phyloP scores from a whole-genome alignment of 1,140 invertebrate genomes.

The Teleopsis dalmanni region DNA sequence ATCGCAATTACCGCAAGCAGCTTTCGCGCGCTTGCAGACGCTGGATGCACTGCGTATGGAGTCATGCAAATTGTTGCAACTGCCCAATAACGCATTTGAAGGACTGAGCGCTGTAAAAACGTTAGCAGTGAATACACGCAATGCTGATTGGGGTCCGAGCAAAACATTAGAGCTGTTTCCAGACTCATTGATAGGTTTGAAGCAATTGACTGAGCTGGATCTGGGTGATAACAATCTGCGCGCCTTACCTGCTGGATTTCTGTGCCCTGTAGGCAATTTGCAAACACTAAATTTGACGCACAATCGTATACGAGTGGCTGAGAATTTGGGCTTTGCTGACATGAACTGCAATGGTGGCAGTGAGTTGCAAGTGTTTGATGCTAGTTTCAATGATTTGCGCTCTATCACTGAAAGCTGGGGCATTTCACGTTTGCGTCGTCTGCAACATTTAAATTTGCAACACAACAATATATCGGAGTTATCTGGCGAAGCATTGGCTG shows the following conservation, averaged over 20 bases:
- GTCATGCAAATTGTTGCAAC: slow-evolving; percentile 69
- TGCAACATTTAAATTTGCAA: slow-evolving; percentile 70
- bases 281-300: slow-evolving; percentile 75
- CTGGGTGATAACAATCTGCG: slow-evolving; percentile 75
- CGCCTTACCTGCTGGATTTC: slow-evolving; percentile 61
- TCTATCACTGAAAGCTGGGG: slow-evolving; percentile 63
- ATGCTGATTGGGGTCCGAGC: slow-evolving; percentile 66
- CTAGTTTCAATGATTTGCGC: slow-evolving; percentile 70
- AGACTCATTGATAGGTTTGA: slow-evolving; percentile 62
- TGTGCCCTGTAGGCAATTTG: slow-evolving; percentile 70
- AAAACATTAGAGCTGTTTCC: slow-evolving; percentile 61
- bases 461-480: slow-evolving; percentile 77
- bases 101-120: slow-evolving; percentile 67
- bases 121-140: slow-evolving; percentile 65
- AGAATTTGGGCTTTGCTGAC: slow-evolving; percentile 61
- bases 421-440: slow-evolving; percentile 59
- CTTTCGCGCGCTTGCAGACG: slow-evolving; percentile 63
- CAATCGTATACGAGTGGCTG: slow-evolving; percentile 67
- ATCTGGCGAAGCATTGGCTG: slow-evolving; percentile 65
- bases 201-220: slow-evolving; percentile 70
- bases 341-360: slow-evolving; percentile 50
- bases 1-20: slow-evolving; percentile 62
- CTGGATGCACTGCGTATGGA: slow-evolving; percentile 65
- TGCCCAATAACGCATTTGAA: slow-evolving; percentile 69
- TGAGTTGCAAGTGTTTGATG: slow-evolving; percentile 63